Conservation (phyloP, 2,797 vertebrate species). For the Mus caroli region DNA sequence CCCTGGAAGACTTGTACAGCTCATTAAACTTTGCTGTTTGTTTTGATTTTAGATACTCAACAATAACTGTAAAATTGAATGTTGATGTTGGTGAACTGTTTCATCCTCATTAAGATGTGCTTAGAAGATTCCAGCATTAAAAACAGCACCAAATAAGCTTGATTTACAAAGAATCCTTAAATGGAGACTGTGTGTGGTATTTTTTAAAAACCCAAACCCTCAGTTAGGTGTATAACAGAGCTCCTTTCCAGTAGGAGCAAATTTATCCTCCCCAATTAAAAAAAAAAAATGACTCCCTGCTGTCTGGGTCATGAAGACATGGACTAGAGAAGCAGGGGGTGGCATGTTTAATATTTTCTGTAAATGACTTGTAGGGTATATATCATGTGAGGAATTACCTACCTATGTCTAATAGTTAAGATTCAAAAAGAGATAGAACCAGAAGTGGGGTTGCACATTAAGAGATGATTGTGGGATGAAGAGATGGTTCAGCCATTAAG, state of each 20-base stretch:
- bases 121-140: not conserved
- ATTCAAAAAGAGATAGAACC: not conserved
- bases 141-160: not conserved
- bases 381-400: not conserved
- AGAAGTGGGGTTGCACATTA: not conserved
- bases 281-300: not conserved
- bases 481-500: not conserved
- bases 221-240: not conserved
- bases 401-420: not conserved
- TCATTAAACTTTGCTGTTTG: not conserved
- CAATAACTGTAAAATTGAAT: not conserved
- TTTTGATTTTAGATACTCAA: conserved; percentile 31
- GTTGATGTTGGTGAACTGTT: not conserved
- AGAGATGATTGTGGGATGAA: not conserved
- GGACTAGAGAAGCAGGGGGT: not conserved
- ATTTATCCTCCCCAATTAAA: not conserved
- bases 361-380: not conserved
- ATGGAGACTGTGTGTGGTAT: not conserved
- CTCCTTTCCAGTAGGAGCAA: not conserved
- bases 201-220: not conserved
- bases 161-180: not conserved
- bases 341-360: not conserved
- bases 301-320: not conserved
- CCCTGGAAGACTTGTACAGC: not conserved
- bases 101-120: not conserved